A percentile compares a stretch with the other conserved stretches of the same genome.
These are phyloP conservation scores for Steinernema feltiae DNA, from an alignment of 1,140 invertebrate species.

Conservation along the genomic window DNA sequence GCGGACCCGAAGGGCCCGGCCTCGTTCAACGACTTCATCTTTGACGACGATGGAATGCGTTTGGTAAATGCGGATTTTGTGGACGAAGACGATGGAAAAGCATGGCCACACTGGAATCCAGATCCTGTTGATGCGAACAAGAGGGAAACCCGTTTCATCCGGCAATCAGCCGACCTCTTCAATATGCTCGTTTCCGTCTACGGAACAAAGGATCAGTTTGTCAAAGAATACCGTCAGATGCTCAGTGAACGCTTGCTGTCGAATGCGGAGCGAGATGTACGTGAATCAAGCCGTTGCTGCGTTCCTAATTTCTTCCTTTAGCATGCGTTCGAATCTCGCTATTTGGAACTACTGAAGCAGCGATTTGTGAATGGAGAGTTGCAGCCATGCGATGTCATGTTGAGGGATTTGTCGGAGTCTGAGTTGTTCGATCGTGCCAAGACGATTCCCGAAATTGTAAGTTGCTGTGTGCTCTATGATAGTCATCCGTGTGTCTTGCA, in stretches of 20 bases:
- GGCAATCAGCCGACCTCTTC: conserved; percentile 82
- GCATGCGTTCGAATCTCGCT: conserved; percentile 81
- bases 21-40: conserved; percentile 19
- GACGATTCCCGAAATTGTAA: conserved; percentile 13
- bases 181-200: conserved; percentile 97
- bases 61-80: conserved; percentile 54
- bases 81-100: conserved; percentile 41
- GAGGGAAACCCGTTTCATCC: conserved; percentile 57
- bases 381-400: conserved; percentile 96
- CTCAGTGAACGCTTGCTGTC: conserved; percentile 83
- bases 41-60: conserved; percentile 32
- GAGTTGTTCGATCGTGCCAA: conserved; percentile 46
- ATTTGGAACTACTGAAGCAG: conserved; percentile 87
- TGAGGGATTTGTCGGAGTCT: conserved; percentile 84
- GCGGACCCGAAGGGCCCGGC: conserved; percentile 15
- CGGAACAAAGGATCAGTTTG: conserved; percentile 94
- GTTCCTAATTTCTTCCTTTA: conserved; percentile 27
- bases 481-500: conserved; percentile 47
- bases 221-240: conserved; percentile 91
- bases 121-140: conserved; percentile 36
- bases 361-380: conserved; percentile 88
- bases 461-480: conserved; percentile 35
- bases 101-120: conserved; percentile 46
- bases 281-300: conserved; percentile 11
- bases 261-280: conserved; percentile 75